Conservation (phyloP, 1,140 invertebrate genomes). For the Drosophila neocordata region DNA sequence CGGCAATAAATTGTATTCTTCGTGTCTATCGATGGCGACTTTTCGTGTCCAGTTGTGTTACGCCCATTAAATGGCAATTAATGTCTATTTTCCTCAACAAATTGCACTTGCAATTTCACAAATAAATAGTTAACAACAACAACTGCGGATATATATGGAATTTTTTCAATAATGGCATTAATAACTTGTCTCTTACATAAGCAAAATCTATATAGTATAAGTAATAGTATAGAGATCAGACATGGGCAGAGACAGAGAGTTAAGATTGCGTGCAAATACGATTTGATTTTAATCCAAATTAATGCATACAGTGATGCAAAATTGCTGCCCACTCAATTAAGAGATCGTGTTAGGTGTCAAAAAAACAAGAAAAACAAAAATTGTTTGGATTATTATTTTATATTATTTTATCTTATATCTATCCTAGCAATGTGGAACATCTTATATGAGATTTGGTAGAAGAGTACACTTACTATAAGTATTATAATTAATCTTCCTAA, state of each 20-base stretch:
- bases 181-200: constrained; percentile 10
- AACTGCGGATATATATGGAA: neutral
- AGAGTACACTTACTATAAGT: too few relatives aligned
- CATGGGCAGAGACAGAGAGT: neutral
- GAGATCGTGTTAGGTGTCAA: too few relatives aligned
- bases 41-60: neutral
- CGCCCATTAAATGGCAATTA: constrained; percentile 8
- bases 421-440: too few relatives aligned
- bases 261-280: constrained; percentile 21
- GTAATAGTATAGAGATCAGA: neutral
- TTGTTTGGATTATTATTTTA: too few relatives aligned
- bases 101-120: neutral
- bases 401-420: too few relatives aligned
- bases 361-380: too few relatives aligned
- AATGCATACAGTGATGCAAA: neutral
- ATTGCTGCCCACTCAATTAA: too few relatives aligned
- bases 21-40: neutral
- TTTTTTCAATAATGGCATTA: constrained; percentile 6
- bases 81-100: neutral
- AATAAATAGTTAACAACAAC: constrained; percentile 2
- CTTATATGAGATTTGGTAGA: too few relatives aligned
- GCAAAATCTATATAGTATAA: neutral
- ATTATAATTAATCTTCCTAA: too few relatives aligned
- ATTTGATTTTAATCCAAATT: constrained; percentile 23
- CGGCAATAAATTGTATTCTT: constrained; percentile 1